Evolutionary conservation across 2,113 vertebrate genomes (phyloP), one percentile per base, ranked within the genome.

Genomic region (Neodontobutis hainanensis): DNA sequence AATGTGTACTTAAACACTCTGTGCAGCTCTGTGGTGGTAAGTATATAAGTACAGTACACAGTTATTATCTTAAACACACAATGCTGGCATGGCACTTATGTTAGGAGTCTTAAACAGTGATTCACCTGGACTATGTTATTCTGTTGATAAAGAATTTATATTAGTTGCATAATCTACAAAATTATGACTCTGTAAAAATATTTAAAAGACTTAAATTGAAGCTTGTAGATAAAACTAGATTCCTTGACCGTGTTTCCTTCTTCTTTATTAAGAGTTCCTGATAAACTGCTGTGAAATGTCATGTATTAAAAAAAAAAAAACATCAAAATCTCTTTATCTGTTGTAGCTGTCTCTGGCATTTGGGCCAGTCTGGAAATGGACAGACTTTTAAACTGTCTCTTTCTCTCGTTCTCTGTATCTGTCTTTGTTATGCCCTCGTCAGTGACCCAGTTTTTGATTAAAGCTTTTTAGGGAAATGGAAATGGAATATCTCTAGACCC

Each of bases 361-460:
- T 15, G 0, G 57, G 15, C 12, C 11, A 2, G n/a, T 55, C 8
- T 35, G 5, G 27, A 34, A 48, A 70, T 66, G 50, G 5, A 2
- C 5, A 57, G 4, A 27, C 61, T 59, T 65, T 55, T 7, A n/a
- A 48, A 3, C 70, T 47, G 62, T 50, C 42, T 58, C 7, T 52
- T 60, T 61, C 55, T 63, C 43, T 32, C 65, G 19, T 40, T 8
- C 38, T 40, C 38, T 8, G 5, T 11, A 11, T 56, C 61, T 60
- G 44, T 71, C 43, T 49, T 57, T 46, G 8, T 57, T 53, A 48
- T 15, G 11, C 55, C 40, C 47, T 15, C 16, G 1, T 60, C 60
- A 3, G 16, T 78, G 72, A 83, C 82, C 85, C 69, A 81, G 36
- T 78, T 86, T 70, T 1, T 64, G 32, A 71, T 81, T 44, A 57